Base-by-base conservation (phyloP, 1,140 invertebrate species). In the Bombus ignitus region DNA sequence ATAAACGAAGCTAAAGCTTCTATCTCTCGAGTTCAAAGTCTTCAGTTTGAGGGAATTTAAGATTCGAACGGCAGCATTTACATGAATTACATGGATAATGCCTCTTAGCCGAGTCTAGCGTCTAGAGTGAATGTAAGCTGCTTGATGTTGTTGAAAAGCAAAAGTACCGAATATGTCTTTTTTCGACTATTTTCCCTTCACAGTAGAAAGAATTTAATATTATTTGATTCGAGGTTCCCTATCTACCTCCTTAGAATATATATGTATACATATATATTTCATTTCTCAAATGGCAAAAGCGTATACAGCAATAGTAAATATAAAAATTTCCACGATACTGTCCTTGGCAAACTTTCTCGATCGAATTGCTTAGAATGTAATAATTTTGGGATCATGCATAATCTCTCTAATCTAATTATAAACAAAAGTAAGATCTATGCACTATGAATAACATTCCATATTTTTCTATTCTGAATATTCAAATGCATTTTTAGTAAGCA, bases 401-500 rank as follows among this genome's bases (percentile, higher is more conserved):
- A 66, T 75, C 75, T 83, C 22, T 84, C 88, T 85, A 82, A 47
- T 68, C 74, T 79, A 88, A 68, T 73, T 65, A 81, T 77, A 39
- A 66, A 91, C 83, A 81, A 77, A 85, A 85, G 79, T 70, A 90
- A 87, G 72, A 79, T 83, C 71, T 90, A 88, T 68, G 71, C 37
- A 57, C 47, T 86, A 90, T 73, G 65, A 37, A 74, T 66, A 85
- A 88, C 53, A 86, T 66, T 84, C 68, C 72, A 44, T 57, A 12
- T 81, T 73, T 59, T 65, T 76, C 73, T 59, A 83, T 79, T 35
- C 44, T 66, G 65, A 28, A 86, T 90, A 87, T 91, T 74, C 81
- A 86, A 77, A 68, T 90, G 81, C 74, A 44, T 74, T 82, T 39
- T 70, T 28, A n/a, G 65, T 83, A 87, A 83, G 70, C 73, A 87